Evolutionary conservation across 2,797 vertebrate species (phyloP), one percentile per base, ranked within the genome.

Genomic region (Amblyopsis hoosieri): DNA sequence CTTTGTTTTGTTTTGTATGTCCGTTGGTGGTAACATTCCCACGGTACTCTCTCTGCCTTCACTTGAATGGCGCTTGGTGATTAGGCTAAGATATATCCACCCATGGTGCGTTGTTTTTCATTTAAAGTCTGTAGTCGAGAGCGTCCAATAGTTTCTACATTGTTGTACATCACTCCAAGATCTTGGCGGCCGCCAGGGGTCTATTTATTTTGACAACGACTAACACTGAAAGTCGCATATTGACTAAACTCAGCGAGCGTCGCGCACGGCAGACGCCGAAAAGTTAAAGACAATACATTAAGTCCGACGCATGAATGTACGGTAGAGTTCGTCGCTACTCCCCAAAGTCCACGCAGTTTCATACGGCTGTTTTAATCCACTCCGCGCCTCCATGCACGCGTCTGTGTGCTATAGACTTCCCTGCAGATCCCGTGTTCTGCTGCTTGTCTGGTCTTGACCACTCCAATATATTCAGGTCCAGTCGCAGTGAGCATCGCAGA

Each of bases 401-500:
- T 64, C 69, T 78, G 69, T 58, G 56, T 69, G 50, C 71, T 74
- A 54, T 57, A 67, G 75, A 76, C 77, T 79, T 73, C 67, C 11
- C 58, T 68, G 46, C 53, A 74, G 58, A 78, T 79, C 77, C 52
- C 8, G 51, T 62, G 67, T 82, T 85, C 76, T 13, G 55, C 42
- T 14, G 48, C 42, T 14, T 29, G 51, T 73, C 70, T 81, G 75
- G 83, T 86, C 86, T 88, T 86, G 89, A 90, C 82, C 86, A 74
- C 72, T 81, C 80, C 84, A 80, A 79, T 87, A 80, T n/a, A 84
- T 78, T 54, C 83, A 81, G 75, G 79, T 82, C 69, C 69, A 72
- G n/a, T 56, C 62, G 62, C 74, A 71, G 76, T 76, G 57, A 71
- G 51, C 66, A 67, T 71, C 68, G 70, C 78, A 59, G 64, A 76